These are phyloP conservation scores for Linurgus olivaceus DNA, from an alignment of 2,797 vertebrate species.

Conservation along the genomic window DNA sequence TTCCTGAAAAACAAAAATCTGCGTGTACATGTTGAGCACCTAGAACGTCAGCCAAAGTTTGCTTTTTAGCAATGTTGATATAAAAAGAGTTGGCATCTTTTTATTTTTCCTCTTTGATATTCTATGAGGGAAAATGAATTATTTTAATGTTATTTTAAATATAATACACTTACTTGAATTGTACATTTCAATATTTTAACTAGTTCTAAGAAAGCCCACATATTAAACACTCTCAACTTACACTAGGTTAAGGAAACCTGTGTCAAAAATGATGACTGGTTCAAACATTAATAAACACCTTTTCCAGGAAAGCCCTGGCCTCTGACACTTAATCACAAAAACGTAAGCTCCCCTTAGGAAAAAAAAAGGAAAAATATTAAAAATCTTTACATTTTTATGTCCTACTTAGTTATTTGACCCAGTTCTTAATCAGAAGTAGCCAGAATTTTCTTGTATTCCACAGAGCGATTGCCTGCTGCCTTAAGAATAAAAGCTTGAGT, in stretches of 20 bases:
- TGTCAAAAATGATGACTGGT: not conserved
- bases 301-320: not conserved
- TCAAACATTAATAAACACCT: not conserved
- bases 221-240: not conserved
- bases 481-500: not conserved
- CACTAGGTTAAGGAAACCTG: not conserved
- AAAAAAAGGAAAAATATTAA: not conserved
- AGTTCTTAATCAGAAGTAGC: constrained; percentile 51
- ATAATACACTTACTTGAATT: not conserved
- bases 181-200: not conserved
- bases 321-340: not conserved
- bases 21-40: not conserved
- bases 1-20: not conserved
- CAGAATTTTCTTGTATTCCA: constrained; percentile 46
- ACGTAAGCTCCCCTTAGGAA: not conserved
- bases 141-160: not conserved
- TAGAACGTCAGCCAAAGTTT: not conserved
- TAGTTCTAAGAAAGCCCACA: not conserved
- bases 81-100: not conserved
- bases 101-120: not conserved
- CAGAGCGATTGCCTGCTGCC: not conserved
- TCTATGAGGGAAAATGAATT: not conserved
- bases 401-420: constrained; percentile 61
- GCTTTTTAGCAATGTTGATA: not conserved
- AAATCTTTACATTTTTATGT: not conserved